phyloP scores from a whole-genome alignment of 1,140 invertebrate species.

The Epicauta chinensis region DNA sequence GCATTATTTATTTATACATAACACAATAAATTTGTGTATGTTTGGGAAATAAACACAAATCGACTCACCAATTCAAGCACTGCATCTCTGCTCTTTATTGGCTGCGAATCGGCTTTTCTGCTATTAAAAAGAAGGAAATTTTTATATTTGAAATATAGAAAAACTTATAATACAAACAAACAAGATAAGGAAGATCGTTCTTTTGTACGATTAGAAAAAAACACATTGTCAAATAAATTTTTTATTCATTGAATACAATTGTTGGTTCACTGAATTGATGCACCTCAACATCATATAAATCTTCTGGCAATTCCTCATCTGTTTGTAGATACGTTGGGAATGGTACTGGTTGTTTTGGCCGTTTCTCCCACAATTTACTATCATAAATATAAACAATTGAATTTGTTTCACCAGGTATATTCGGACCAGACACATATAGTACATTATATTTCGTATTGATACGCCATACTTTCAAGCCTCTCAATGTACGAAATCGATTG shows the following conservation, averaged over 20 bases:
- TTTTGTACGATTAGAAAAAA: too few species aligned
- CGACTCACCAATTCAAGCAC: too few species aligned
- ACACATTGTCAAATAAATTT: too few species aligned
- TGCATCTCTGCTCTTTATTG: too few species aligned
- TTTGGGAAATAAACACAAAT: too few species aligned
- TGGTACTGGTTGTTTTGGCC: slow-evolving; percentile 54
- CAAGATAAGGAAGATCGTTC: too few species aligned
- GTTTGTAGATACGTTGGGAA: slow-evolving; percentile 75
- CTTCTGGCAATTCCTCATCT: slow-evolving; percentile 52
- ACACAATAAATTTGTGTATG: too few species aligned
- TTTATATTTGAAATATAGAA: too few species aligned
- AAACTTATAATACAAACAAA: too few species aligned
- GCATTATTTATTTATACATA: too few species aligned
- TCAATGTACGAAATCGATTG: slow-evolving; percentile 61
- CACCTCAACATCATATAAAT: slow-evolving; percentile 64
- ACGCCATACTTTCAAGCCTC: slow-evolving; percentile 77
- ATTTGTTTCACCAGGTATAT: slow-evolving; percentile 74
- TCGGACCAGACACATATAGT: slow-evolving; percentile 77
- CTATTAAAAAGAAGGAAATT: too few species aligned
- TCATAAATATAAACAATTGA: slow-evolving; percentile 79
- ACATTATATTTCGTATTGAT: slow-evolving; percentile 94
- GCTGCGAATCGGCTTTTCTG: too few species aligned
- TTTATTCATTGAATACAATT: slow-evolving; percentile 63
- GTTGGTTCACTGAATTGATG: slow-evolving; percentile 64
- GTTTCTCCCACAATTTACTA: slow-evolving; percentile 59